phyloP scores from a whole-genome alignment of 1,140 invertebrate genomes.

The Lepidurus couesii region DNA sequence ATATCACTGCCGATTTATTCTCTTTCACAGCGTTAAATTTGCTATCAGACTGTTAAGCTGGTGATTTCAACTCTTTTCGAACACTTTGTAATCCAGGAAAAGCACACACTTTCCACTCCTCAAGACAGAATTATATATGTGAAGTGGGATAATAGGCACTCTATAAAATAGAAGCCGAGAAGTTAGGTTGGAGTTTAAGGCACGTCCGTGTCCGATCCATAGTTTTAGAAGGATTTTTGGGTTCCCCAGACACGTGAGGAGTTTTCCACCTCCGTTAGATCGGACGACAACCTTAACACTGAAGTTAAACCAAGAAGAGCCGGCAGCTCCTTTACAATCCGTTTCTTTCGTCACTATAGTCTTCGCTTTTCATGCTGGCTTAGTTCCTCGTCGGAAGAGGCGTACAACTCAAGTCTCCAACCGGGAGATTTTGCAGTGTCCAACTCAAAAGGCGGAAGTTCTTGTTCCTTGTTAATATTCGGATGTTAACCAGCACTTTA shows the following conservation, averaged over 20 bases:
- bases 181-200: not conserved
- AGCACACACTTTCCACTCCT: no score
- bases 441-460: no score
- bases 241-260: not conserved
- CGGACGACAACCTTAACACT: slow-evolving; percentile 10
- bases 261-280: slow-evolving; percentile 5
- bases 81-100: no score
- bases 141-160: no score
- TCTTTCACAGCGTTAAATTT: no score
- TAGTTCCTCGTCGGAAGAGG: not conserved
- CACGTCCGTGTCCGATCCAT: not conserved
- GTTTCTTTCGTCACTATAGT: not conserved
- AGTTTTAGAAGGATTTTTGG: not conserved
- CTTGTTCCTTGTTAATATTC: no score
- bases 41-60: no score
- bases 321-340: not conserved
- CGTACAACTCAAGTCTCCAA: not conserved
- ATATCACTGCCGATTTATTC: no score
- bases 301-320: not conserved
- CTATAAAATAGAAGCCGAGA: no score
- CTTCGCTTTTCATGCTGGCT: not conserved
- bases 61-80: no score
- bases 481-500: no score
- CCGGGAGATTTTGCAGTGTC: not conserved
- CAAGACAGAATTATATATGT: no score